Base-by-base conservation (phyloP, 2,888 invertebrate species). In the Noctua janthina region DNA sequence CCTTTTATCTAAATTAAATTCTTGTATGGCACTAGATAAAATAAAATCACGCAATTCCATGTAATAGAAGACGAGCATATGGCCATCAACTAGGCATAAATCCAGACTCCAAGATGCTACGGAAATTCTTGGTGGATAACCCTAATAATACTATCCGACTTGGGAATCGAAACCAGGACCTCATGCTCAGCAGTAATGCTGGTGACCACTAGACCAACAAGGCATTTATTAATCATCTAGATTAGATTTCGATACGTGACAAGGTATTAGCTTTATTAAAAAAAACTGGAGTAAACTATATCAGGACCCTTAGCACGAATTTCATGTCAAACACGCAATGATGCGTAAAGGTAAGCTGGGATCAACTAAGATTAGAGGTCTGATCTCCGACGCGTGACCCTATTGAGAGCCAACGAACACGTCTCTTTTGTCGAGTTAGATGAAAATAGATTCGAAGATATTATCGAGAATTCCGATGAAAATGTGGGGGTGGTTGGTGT, bases 291-390 rank as follows among this genome's bases (percentile, higher is more conserved):
- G 29, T 29, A 29, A 67, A 64, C 43, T 78, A 68, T 13, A 79
- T 86, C 66, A 71, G 59, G n/a, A 85, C 39, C 72, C 79, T 1
- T 46, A 13, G 17, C 87, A 86, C 88, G 79, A 79, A 75, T 68
- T 64, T 23, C 43, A 66, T 78, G 78, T 81, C 81, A 79, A 68
- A 74, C 62, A 76, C 67, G 78, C 82, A 69, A 77, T 77, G 79
- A 79, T 71, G 73, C 76, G 82, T 84, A 76, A 59, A 77, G 70
- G 43, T 73, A 69, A 68, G 51, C 51, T 43, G 54, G 68, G 84
- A 87, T 88, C 81, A 81, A 70, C 71, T 62, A 49, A 81, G 79
- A 88, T 87, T 82, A 82, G 82, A 64, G 78, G 46, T 78, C 67
- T 82, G 81, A 77, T 79, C 79, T 73, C 23, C 39, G 73, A 75